Percentiles rank a stretch among this genome's conserved stretches.
Conservation (phyloP, 2,113 vertebrate species). For the Oryzias javanicus region DNA sequence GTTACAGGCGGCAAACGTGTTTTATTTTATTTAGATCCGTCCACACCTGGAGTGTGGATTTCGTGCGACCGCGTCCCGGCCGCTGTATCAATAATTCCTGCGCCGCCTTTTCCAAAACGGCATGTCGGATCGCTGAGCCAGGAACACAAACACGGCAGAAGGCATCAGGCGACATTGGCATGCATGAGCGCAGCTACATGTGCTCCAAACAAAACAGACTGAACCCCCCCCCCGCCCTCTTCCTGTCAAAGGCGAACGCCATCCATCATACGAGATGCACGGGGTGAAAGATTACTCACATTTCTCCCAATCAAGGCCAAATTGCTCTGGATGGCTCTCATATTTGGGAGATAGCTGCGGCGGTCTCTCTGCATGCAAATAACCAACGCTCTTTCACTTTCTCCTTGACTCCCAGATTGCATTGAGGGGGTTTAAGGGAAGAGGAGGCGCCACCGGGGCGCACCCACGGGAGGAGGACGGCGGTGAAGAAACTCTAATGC, state of each 20-base stretch:
- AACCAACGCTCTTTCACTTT: conserved; percentile 28
- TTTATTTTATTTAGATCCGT: too few relatives aligned
- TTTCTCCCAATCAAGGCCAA: conserved; percentile 47
- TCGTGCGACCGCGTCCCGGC: conserved; percentile 4
- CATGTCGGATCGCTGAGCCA: conserved; percentile 43
- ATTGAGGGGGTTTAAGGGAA: conserved; percentile 23
- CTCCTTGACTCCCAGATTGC: conserved; percentile 36
- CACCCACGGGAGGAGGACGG: not conserved
- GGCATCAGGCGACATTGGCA: conserved; percentile 36
- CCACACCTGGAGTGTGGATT: too few relatives aligned
- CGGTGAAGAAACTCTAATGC: too few relatives aligned
- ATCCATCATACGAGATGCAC: conserved; percentile 49
- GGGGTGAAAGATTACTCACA: conserved; percentile 48
- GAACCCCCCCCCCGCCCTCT: not conserved
- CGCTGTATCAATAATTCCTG: conserved; percentile 49
- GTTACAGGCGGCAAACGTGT: too few relatives aligned
- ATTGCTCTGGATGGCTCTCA: conserved; percentile 55
- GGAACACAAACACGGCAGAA: conserved; percentile 46
- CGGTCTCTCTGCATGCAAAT: conserved; percentile 52
- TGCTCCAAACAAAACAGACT: conserved; percentile 17
- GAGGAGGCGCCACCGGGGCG: conserved; percentile 2
- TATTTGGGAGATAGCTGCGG: conserved; percentile 35
- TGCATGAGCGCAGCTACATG: conserved; percentile 30
- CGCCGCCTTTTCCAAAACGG: conserved; percentile 38
- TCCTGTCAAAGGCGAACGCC: conserved; percentile 31